Evolutionary conservation across 1,140 invertebrate genomes (phyloP), one percentile per base, ranked within the genome.

Genomic region (Drosophila ananassae): DNA sequence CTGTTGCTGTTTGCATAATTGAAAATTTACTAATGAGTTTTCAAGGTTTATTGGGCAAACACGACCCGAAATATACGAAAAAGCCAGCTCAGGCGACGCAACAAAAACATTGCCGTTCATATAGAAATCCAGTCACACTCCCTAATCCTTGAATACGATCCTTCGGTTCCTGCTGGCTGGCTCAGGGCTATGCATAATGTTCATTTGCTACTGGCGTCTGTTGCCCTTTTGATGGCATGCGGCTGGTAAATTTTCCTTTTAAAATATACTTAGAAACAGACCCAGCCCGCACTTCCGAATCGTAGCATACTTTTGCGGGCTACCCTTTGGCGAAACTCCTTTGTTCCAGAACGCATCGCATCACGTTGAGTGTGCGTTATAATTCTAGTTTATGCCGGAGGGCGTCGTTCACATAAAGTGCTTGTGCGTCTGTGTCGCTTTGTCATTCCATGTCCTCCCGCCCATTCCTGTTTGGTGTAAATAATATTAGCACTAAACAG

Each of bases 321-420:
- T 4, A 25, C 28, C 8, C 50, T 32, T 13, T 22, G 32, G 57
- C 12, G 41, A 30, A 32, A 32, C 9, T 64, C 28, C 60, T 64
- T 67, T 64, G 34, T 64, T 46, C 61, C 30, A 7, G 41, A 17
- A 25, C 10, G 4, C 10, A 13, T 44, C 30, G 57, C 58, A 53
- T 24, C 47, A 46, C 69, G 32, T 25, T 39, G 69, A 64, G 69
- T 80, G 73, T 76, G 76, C 60, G 79, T 72, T 77, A 89, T 87
- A 87, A 82, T 89, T 72, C 64, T 50, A 72, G 69, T 82, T 87
- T 85, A 89, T 89, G 82, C 82, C 74, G 73, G 57, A 52, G 82
- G 82, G 74, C 83, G 71, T 79, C 82, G 79, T 89, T 82, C 78
- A 76, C 82, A 87, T 87, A 89, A 87, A 89, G 79, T 87, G 82